A percentile compares a stretch with the other conserved stretches of the same genome.
These are phyloP conservation scores for Oenanthe melanoleuca DNA, from an alignment of 2,113 vertebrate genomes.

Conservation along the genomic window DNA sequence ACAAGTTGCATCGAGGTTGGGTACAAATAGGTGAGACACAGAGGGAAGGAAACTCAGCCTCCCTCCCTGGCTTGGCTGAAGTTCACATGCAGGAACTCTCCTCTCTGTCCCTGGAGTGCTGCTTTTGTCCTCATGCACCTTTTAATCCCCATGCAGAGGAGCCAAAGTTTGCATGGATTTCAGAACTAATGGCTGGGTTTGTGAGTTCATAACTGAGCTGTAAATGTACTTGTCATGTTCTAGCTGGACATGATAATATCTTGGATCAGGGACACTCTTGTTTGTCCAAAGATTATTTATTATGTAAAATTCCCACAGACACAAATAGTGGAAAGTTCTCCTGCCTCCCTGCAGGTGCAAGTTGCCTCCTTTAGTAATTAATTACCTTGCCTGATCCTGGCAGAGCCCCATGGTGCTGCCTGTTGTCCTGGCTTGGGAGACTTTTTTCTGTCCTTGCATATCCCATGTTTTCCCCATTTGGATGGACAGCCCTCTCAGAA, in stretches of 20 bases:
- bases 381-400: background rate
- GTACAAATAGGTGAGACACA: background rate
- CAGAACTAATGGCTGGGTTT: background rate
- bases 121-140: background rate
- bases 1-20: background rate
- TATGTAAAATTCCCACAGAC: background rate
- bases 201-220: background rate
- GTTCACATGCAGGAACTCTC: background rate
- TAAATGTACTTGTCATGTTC: background rate
- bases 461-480: background rate
- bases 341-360: background rate
- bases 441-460: background rate
- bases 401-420: rapidly evolving
- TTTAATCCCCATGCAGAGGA: background rate
- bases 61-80: background rate
- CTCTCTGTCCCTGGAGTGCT: background rate
- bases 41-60: background rate
- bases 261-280: background rate
- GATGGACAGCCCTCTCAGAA: background rate
- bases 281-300: background rate
- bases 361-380: background rate
- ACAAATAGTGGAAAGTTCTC: background rate
- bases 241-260: background rate
- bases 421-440: background rate
- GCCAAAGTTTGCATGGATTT: background rate